A percentile compares a stretch with the other conserved stretches of the same genome.
Evolutionary conservation across 2,888 invertebrate species (phyloP).

Genomic region (Cancer borealis): DNA sequence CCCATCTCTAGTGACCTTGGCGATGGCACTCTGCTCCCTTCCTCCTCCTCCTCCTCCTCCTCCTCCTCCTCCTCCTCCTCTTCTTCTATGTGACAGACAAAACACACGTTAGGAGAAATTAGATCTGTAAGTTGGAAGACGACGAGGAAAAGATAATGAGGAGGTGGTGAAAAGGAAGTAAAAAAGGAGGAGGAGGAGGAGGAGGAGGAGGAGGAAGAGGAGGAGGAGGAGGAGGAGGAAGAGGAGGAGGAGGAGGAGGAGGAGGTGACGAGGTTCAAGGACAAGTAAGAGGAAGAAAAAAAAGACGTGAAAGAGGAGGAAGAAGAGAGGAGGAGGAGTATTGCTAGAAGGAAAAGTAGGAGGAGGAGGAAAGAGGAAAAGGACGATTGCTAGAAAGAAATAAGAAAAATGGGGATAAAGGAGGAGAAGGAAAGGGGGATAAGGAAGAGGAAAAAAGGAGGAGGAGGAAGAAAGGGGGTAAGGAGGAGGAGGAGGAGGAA

Average conservation of each 20-base stretch:
- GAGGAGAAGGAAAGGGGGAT: not conserved
- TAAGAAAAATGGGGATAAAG: not conserved
- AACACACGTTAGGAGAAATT: not conserved
- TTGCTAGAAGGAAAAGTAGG: too few species aligned
- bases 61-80: not conserved
- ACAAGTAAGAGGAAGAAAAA: not conserved
- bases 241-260: constrained; percentile 5
- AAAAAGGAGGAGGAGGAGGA: too few species aligned
- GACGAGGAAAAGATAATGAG: not conserved
- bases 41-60: not conserved
- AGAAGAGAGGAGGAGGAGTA: not conserved
- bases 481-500: not conserved
- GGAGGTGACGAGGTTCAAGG: too few species aligned
- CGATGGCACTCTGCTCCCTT: not conserved
- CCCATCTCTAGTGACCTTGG: not conserved
- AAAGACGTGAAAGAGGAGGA: not conserved
- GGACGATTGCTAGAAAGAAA: too few species aligned
- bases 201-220: too few species aligned
- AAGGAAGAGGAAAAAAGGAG: not conserved
- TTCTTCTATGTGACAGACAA: not conserved
- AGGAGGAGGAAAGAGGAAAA: too few species aligned
- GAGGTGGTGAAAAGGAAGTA: not conserved
- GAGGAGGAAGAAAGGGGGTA: not conserved
- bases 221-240: not conserved
- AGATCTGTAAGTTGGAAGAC: not conserved